A percentile compares a stretch with the other conserved stretches of the same genome.
Evolutionary conservation across 2,797 vertebrate species (phyloP).

Genomic region (Emys orbicularis): DNA sequence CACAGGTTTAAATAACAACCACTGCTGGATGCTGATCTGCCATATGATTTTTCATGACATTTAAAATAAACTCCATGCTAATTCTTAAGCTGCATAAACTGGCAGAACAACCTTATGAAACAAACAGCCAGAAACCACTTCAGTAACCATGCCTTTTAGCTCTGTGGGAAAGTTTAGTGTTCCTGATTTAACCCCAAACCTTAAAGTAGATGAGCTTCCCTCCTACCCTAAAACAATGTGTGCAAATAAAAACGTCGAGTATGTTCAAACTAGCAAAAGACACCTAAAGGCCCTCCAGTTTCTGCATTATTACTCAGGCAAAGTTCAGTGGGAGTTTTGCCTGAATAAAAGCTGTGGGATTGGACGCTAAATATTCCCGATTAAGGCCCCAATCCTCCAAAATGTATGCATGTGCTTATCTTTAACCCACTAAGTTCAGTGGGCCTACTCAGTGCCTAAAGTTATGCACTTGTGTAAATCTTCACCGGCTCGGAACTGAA

Average conservation of each 20-base stretch:
- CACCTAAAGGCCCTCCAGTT: background rate
- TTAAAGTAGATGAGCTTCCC: background rate
- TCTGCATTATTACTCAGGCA: background rate
- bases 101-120: background rate
- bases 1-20: background rate
- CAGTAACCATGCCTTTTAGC: background rate
- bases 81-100: background rate
- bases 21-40: background rate
- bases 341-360: background rate
- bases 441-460: background rate
- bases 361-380: background rate
- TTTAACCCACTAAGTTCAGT: background rate
- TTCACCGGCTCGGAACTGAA: background rate
- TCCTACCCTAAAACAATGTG: background rate
- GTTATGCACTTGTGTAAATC: background rate
- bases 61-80: background rate
- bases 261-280: background rate
- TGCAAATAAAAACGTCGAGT: background rate
- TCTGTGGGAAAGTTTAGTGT: background rate
- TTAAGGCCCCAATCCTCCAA: background rate
- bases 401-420: background rate
- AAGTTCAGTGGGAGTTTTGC: background rate
- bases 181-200: background rate
- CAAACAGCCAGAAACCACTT: background rate
- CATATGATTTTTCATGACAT: background rate